Base-by-base conservation (phyloP, 2,797 vertebrate genomes). In the Hirundo rustica region DNA sequence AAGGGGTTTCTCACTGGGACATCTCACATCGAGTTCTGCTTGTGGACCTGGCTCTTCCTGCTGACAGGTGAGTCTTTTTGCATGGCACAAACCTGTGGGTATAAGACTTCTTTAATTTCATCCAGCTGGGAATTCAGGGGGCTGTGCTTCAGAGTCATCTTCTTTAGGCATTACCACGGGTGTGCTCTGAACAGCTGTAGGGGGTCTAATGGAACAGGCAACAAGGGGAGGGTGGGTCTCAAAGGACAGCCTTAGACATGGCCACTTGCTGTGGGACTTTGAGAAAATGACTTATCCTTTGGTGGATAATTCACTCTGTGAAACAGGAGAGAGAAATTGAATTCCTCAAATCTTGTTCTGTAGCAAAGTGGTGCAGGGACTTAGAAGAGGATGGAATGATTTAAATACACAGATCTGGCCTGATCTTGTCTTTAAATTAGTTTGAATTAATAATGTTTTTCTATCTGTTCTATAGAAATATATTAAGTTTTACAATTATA, bases 151-250 rank as follows among this genome's bases (percentile, higher is more conserved):
- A 47, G 36, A 48, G 27, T 12, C 1, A 0, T 29, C 21, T 85
- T 32, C 30, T 32, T 61, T 4, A 64, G 14, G 2, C 21, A 10
- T 54, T 5, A 19, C 4, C 1, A 2, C 38, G 19, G 11, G 2
- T 20, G 16, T 73, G 61, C 14, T 83, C n/a, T 60, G n/a, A 60
- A 7, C 27, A 70, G 40, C 30, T 5, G 0, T 26, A 2, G 38
- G 7, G 0, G 8, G 1, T 44, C 42, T 7, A 16, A 45, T 23
- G n/a, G 16, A n/a, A 16, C 9, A 51, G 47, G 17, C 42, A 61
- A 7, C 7, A 22, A 7, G 23, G 16, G 15, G 18, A 67, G 22
- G 17, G 32, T 2, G 9, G 12, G 4, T 42, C 7, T 32, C 27
- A 72, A 61, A 92, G 16, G 10, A 47, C 50, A 87, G 18, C 38